Conservation (phyloP, 2,113 vertebrate species). For the Odontophorus gujanensis region DNA sequence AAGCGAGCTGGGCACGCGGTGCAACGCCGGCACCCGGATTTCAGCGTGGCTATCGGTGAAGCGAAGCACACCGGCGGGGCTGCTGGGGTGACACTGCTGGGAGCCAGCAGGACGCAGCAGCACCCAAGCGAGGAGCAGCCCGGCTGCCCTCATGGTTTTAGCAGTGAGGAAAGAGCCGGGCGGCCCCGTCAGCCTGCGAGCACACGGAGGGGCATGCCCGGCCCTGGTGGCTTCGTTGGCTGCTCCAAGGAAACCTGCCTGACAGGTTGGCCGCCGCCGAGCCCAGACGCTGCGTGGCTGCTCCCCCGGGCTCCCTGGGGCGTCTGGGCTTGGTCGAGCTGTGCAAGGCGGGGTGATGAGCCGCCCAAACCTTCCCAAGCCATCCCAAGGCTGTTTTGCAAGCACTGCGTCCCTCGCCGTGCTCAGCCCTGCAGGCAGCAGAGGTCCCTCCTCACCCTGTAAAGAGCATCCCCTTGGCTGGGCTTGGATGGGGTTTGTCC, state of each 20-base stretch:
- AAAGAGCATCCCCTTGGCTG: not conserved
- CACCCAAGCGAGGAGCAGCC: conserved; percentile 6
- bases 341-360: conserved; percentile 23
- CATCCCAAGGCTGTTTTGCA: conserved; percentile 33
- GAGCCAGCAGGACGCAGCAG: not conserved
- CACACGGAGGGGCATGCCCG: not conserved
- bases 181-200: conserved; percentile 5
- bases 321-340: conserved; percentile 47
- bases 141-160: not conserved
- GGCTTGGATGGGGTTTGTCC: not conserved
- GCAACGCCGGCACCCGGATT: conserved; percentile 61
- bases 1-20: conserved; percentile 54
- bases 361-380: conserved; percentile 5
- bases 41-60: conserved; percentile 63
- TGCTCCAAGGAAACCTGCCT: conserved; percentile 68
- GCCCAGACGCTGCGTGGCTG: conserved; percentile 65
- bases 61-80: not conserved
- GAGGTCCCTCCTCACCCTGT: not conserved
- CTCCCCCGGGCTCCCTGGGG: conserved; percentile 24
- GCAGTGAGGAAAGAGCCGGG: not conserved
- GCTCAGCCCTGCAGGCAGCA: not conserved
- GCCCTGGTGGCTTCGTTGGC: not conserved
- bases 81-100: conserved; percentile 22
- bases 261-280: conserved; percentile 66
- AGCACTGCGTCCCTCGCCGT: not conserved